Evolutionary conservation across 2,888 invertebrate genomes (phyloP).

Genomic region (Plebejus argus): DNA sequence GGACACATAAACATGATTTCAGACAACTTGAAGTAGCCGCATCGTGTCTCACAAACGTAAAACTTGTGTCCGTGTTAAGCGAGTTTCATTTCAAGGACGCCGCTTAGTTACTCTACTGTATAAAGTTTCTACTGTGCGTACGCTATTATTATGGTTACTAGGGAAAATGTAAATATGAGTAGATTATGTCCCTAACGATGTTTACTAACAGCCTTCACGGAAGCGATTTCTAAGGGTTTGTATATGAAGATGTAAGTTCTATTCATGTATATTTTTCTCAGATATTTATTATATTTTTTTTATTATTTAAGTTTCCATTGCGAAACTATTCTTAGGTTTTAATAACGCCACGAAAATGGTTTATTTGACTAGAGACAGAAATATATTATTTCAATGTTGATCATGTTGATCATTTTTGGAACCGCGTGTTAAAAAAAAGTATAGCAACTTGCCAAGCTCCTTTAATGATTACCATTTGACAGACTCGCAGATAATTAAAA

Average conservation of each 20-base stretch:
- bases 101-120: background rate
- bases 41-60: background rate
- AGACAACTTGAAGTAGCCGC: background rate
- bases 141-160: constrained; percentile 50
- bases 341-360: too few relatives aligned
- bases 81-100: background rate
- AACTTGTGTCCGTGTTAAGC: background rate
- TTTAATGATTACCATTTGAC: too few relatives aligned
- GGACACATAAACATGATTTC: too few relatives aligned
- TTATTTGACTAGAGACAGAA: too few relatives aligned
- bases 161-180: constrained; percentile 26
- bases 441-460: too few relatives aligned
- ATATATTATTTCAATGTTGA: too few relatives aligned
- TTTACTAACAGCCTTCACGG: constrained; percentile 20
- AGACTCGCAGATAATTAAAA: too few relatives aligned
- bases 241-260: constrained; percentile 1
- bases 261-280: background rate
- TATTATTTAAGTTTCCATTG: background rate
- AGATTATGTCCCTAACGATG: constrained; percentile 27
- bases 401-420: too few relatives aligned
- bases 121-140: background rate
- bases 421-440: too few relatives aligned
- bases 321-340: too few relatives aligned
- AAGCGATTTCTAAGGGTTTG: constrained; percentile 19
- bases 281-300: background rate